Evolutionary conservation across 2,888 invertebrate genomes (phyloP).

Genomic region (Chrysolina haemoptera): DNA sequence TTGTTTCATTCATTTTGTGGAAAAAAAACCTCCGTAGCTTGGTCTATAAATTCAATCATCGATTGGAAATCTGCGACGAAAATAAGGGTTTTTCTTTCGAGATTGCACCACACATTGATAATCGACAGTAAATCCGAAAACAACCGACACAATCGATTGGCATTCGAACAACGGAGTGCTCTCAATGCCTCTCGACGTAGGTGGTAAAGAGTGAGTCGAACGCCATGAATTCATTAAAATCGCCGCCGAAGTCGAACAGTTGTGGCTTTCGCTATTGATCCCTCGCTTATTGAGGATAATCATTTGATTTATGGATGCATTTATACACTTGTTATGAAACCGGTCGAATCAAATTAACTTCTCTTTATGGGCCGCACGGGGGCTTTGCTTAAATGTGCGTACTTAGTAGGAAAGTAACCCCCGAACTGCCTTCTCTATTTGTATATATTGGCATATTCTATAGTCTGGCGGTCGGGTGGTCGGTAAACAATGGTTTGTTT

Average conservation of each 20-base stretch:
- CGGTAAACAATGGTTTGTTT: constrained; percentile 3
- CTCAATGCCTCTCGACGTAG: constrained; percentile 9
- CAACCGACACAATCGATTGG: constrained; percentile 12
- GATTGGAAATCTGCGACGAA: neutral
- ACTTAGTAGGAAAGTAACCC: constrained; percentile 10
- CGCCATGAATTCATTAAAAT: constrained; percentile 16
- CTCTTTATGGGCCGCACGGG: constrained; percentile 50
- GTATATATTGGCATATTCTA: neutral
- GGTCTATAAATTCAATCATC: too few relatives aligned
- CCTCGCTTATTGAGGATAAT: constrained; percentile 56
- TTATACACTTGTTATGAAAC: constrained; percentile 66
- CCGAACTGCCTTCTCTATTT: constrained; percentile 24
- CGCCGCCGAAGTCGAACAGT: constrained; percentile 24
- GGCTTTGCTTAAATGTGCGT: constrained; percentile 41
- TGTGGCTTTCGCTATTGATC: constrained; percentile 41
- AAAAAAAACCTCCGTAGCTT: too few relatives aligned
- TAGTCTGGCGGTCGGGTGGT: neutral
- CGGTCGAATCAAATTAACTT: constrained; percentile 61
- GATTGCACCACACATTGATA: neutral
- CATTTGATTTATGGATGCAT: constrained; percentile 65
- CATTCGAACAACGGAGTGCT: constrained; percentile 8
- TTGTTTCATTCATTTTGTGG: too few relatives aligned
- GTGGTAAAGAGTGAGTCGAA: neutral
- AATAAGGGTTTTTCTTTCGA: neutral
- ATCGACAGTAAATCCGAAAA: constrained; percentile 7